Conservation (phyloP, 2,888 invertebrate species). For the Xanthia togata region DNA sequence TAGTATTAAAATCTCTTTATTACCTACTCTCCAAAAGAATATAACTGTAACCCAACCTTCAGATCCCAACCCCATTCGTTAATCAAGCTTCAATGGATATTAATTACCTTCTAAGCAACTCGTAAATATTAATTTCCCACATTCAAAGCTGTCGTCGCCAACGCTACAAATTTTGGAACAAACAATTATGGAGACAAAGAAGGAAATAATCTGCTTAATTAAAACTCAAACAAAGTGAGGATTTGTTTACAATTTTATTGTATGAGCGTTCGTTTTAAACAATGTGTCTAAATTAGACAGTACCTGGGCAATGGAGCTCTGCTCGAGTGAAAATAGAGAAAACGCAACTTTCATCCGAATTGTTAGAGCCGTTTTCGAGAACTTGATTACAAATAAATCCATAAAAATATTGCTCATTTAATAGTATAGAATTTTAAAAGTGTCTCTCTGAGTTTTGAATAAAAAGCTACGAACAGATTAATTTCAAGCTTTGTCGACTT, state of each 20-base stretch:
- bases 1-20: background rate
- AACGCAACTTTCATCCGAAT: too few species aligned
- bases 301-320: too few species aligned
- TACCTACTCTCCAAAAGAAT: too few species aligned
- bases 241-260: conserved; percentile 26
- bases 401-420: too few species aligned
- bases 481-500: background rate
- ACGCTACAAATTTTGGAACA: conserved; percentile 21
- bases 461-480: background rate
- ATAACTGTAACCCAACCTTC: background rate
- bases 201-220: conserved; percentile 39
- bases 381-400: too few species aligned
- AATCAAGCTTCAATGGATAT: conserved; percentile 36
- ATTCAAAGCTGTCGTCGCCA: conserved; percentile 22
- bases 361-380: too few species aligned
- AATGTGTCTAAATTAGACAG: background rate
- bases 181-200: conserved; percentile 44
- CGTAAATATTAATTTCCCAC: conserved; percentile 54
- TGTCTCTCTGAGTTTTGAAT: background rate
- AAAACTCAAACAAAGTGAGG: conserved; percentile 21
- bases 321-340: too few species aligned
- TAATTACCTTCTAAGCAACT: conserved; percentile 33
- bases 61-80: conserved; percentile 2
- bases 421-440: too few species aligned
- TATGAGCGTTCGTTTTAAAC: conserved; percentile 14